Evolutionary conservation across 2,797 vertebrate species (phyloP), one percentile per base, ranked within the genome.

Genomic region (Furcifer pardalis): DNA sequence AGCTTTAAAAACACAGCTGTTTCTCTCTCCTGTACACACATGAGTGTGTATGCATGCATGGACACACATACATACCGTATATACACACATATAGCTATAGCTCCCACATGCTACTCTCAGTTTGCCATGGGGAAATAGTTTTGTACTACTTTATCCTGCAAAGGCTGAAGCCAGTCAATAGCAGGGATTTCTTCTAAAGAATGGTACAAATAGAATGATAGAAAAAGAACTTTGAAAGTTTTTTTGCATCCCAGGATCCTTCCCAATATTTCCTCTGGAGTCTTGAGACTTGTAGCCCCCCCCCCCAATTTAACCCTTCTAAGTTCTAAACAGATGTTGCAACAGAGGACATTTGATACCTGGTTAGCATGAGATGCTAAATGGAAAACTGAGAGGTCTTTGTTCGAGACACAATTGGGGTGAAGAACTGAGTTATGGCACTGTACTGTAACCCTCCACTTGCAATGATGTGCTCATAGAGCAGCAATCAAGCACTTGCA

Each of bases 1-100:
- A 79, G 60, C 90, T 90, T 79, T 90, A 90, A 90, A 87, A 91
- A 89, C 86, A 69, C 92, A 93, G 87, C 89, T 92, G 89, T 81
- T 89, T 32, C 46, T 78, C 46, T 79, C 15, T 21, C 65, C 52
- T 3, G 15, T 66, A 77, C n/a, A 13, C 40, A 30, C 2, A 2
- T 32, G 27, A 7, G 12, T 21, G 7, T 15, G 52, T 56, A 19
- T 56, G 52, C 2, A 1, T 56, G 12, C 12, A 32, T 49, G 21
- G n/a, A 52, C 60, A n/a, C 2, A 59, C 27, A 40, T 35, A 40
- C n/a, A n/a, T 15, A 5, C 78, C 27, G 30, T 35, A 40, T n/a
- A n/a, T 15, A 5, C 78, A 85, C 88, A 77, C 12, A 0, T 76
- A 86, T 21, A 89, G 82, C 88, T 80, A 73, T 84, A 87, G 73